phyloP scores from a whole-genome alignment of 2,113 vertebrate species.

The Neolamprologus falcicula region DNA sequence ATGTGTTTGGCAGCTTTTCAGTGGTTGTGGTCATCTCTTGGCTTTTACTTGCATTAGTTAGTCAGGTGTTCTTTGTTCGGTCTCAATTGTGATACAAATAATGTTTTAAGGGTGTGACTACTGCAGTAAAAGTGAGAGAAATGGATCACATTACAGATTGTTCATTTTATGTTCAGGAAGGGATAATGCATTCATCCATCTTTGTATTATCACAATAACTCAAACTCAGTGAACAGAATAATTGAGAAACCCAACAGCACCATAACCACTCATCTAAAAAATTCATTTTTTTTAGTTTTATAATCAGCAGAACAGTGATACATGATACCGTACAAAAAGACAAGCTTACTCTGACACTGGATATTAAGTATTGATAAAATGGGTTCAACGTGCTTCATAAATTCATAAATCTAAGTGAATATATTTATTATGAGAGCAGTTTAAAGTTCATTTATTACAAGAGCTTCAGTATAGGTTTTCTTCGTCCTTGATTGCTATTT shows the following conservation, averaged over 20 bases:
- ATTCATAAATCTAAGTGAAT: background rate
- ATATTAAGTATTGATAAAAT: background rate
- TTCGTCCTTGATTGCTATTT: constrained; percentile 1
- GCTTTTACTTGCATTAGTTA: background rate
- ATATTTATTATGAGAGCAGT: background rate
- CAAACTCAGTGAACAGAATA: background rate
- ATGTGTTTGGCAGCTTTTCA: constrained; percentile 16
- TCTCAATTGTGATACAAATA: background rate
- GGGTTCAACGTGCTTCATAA: background rate
- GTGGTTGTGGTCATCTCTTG: background rate
- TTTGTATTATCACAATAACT: background rate
- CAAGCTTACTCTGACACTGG: background rate
- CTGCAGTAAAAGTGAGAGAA: background rate
- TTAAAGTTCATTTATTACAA: background rate
- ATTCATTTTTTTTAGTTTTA: background rate
- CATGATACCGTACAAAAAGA: background rate
- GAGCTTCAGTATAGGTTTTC: background rate
- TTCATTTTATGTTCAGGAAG: background rate
- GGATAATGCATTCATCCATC: background rate
- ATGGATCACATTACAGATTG: background rate
- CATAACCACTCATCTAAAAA: background rate
- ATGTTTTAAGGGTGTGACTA: background rate
- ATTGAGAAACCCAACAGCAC: background rate
- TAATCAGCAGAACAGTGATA: background rate
- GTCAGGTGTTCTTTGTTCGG: background rate